Percentiles rank a stretch among this genome's conserved stretches.
phyloP scores from a whole-genome alignment of 2,113 vertebrate genomes.

The Rhineura floridana region DNA sequence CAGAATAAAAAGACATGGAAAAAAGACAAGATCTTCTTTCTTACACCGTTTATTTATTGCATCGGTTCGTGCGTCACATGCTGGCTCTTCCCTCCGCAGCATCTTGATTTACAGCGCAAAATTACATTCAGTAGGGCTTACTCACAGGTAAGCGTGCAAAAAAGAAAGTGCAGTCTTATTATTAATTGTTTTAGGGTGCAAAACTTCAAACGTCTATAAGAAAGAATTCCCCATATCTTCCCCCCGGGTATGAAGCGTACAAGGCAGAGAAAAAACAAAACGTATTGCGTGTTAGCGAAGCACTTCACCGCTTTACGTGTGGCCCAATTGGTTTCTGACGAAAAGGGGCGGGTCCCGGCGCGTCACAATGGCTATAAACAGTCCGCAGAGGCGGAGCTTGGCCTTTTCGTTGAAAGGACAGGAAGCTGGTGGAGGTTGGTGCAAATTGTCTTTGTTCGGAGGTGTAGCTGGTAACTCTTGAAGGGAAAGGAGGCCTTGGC shows the following conservation, averaged over 20 bases:
- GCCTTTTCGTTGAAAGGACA: background rate
- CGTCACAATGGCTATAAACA: background rate
- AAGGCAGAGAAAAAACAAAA: background rate
- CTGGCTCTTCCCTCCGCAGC: background rate
- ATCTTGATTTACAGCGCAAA: background rate
- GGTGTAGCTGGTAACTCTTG: no score
- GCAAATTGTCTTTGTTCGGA: background rate
- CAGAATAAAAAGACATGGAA: background rate
- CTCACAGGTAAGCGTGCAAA: background rate
- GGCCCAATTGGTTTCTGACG: background rate
- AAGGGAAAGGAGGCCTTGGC: background rate
- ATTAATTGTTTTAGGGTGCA: background rate
- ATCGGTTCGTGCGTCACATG: background rate
- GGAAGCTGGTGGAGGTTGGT: background rate
- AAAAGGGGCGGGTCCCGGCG: background rate
- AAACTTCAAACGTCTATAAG: background rate
- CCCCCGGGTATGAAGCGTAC: background rate
- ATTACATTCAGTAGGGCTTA: no score
- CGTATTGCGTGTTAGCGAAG: no score
- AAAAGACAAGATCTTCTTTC: background rate
- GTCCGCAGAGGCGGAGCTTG: fast-evolving
- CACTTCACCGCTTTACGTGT: no score
- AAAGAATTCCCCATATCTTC: background rate
- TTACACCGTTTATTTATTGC: background rate
- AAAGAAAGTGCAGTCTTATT: background rate